These are phyloP conservation scores for Aphelenchoides fujianensis DNA, from an alignment of 1,140 invertebrate species.

Conservation along the genomic window DNA sequence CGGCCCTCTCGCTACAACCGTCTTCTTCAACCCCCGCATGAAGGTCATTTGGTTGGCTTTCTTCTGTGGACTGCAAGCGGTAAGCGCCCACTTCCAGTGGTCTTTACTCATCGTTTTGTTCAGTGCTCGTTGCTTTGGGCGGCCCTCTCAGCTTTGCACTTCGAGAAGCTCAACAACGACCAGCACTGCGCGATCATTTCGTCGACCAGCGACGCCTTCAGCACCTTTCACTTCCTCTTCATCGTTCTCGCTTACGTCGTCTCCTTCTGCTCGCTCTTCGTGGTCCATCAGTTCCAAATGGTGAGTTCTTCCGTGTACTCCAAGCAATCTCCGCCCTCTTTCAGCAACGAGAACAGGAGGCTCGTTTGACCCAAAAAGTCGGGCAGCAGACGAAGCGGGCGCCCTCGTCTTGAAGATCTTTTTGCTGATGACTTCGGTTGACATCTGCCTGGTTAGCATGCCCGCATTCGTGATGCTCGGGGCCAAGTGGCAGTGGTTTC, in stretches of 20 bases:
- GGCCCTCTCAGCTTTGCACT: conserved; percentile 19
- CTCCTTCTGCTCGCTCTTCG: conserved; percentile 10
- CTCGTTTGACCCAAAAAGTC: conserved; percentile 7
- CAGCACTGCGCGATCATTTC: conserved; percentile 28
- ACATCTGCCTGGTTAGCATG: conserved; percentile 27
- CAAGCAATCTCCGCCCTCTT: not conserved
- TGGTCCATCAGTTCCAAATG: conserved; percentile 10
- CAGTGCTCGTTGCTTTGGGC: conserved; percentile 18
- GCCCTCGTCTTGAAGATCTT: conserved; percentile 22
- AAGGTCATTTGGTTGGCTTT: conserved; percentile 15
- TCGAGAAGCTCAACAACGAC: not conserved
- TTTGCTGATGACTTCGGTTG: conserved; percentile 28
- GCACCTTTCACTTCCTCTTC: conserved; percentile 27
- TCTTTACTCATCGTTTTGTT: not conserved
- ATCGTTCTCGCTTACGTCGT: conserved; percentile 24
- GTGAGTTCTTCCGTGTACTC: not conserved
- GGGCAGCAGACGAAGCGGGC: not conserved
- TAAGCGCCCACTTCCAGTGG: not conserved
- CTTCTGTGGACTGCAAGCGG: not conserved
- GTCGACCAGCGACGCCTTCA: conserved; percentile 16
- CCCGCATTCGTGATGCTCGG: conserved; percentile 27
- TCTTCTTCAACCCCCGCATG: conserved; percentile 7
- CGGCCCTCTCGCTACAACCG: conserved; percentile 22
- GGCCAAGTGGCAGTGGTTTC: conserved; percentile 21
- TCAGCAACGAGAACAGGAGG: conserved; percentile 11